Evolutionary conservation across 37 sponge, comb jelly and placozoan species (phyloP), one percentile per base, ranked within the genome.

Genomic region (Geodia barretti): DNA sequence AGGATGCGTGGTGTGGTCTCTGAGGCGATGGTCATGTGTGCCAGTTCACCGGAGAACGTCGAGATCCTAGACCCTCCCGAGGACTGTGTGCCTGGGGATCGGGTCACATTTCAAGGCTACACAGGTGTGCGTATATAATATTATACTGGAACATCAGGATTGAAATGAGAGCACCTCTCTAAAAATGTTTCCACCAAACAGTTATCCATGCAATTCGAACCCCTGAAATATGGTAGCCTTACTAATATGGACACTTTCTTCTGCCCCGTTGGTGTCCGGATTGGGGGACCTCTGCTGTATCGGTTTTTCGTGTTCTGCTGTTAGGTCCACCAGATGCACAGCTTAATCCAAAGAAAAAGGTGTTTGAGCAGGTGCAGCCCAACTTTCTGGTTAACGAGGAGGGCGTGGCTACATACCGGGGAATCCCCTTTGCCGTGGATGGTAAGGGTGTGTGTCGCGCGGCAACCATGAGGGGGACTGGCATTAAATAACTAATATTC

Each of bases 11-110:
- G 95, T 59, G 83, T 98, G 0, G 26, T 84, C 23, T 98, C 99
- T 20, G 80, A 92, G 39, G 99, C 86, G 0, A 98, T 98, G 99
- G 90, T 98, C 58, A 96, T 98, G 99, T 98, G 99, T 89, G 99
- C 97, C 7, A 80, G 80, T 38, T 60, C 88, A 37, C 78, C 79
- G 1, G 83, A 85, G 37, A 88, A 79, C 39, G 59, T 68, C 19
- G 97, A 98, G 75, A 84, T 98, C 41, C 66, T 98, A 7, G 85
- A 82, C 31, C 99, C 99, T 24, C 99, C 99, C 1, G 35, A 76
- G 1, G 95, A 87, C 33, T 77, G 86, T 35, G 77, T 84, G 34
- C 93, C 93, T 1, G 99, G 99, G 24, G 99, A 98, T 21, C 80
- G 90, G 39, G 84, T 98, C 39, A 69, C 73, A 43, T 91, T 92